phyloP scores from a whole-genome alignment of 2,113 vertebrate species.

The Lophochroa leadbeateri region DNA sequence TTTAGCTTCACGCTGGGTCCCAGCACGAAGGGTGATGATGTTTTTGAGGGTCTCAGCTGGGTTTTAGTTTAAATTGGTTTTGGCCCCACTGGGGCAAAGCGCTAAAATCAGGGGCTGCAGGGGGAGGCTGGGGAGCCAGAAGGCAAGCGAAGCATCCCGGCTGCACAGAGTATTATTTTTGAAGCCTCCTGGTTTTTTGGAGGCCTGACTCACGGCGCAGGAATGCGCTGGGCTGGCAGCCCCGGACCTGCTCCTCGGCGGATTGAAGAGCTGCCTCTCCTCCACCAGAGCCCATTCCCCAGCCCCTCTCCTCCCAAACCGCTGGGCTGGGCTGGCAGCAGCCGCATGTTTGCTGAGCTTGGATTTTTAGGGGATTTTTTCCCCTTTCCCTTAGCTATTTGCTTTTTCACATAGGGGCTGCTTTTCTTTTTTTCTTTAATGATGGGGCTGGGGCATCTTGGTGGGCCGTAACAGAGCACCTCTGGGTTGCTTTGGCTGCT shows the following conservation, averaged over 20 bases:
- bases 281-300: not conserved
- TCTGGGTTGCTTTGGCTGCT: not conserved
- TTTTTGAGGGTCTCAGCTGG: not conserved
- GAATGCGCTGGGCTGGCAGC: slow-evolving; percentile 60
- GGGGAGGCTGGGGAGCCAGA: not conserved
- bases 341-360: slow-evolving; percentile 49
- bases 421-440: not conserved
- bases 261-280: slow-evolving; percentile 2
- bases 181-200: slow-evolving; percentile 46
- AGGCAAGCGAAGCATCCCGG: not conserved
- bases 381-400: not conserved
- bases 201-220: slow-evolving; percentile 37
- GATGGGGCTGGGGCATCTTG: not conserved
- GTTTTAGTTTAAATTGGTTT: not conserved
- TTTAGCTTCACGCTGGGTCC: not conserved
- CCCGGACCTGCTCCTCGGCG: slow-evolving; percentile 24
- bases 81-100: fast-evolving
- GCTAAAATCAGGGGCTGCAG: fast-evolving
- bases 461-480: not conserved
- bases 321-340: not conserved
- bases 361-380: not conserved
- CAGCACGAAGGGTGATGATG: fast-evolving
- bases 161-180: not conserved
- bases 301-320: not conserved
- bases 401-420: not conserved